Conservation (phyloP, 1,140 invertebrate genomes). For the Drosophila prosaltans region DNA sequence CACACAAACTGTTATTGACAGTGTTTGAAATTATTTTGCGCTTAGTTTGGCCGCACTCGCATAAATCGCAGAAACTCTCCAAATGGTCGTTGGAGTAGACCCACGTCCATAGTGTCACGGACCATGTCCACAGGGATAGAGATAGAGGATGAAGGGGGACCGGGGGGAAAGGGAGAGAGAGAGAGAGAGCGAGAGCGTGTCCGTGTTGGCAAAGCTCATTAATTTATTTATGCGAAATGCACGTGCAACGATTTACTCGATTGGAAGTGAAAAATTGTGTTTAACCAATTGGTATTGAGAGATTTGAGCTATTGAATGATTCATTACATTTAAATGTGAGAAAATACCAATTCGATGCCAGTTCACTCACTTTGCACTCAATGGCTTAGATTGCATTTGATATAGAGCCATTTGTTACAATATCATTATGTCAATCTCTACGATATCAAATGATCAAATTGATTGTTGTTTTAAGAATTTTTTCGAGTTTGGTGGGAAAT, state of each 20-base stretch:
- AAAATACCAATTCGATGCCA: conserved; percentile 19
- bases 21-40: conserved; percentile 80
- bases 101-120: conserved; percentile 19
- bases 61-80: conserved; percentile 63
- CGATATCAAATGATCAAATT: not conserved
- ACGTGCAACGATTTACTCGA: conserved; percentile 73
- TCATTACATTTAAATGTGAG: conserved; percentile 60
- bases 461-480: not conserved
- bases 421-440: not conserved
- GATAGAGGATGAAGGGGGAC: too few relatives aligned
- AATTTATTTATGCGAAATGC: conserved; percentile 81
- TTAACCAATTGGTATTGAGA: conserved; percentile 29
- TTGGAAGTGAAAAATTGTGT: conserved; percentile 79
- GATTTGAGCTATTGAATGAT: conserved; percentile 63
- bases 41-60: conserved; percentile 70
- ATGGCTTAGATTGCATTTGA: conserved; percentile 27
- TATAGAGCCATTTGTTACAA: not conserved
- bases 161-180: too few relatives aligned
- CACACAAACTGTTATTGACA: conserved; percentile 74
- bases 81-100: too few relatives aligned
- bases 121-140: conserved; percentile 9
- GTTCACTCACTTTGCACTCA: not conserved
- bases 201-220: conserved; percentile 59
- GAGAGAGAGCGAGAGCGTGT: not conserved
- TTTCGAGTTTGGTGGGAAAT: too few relatives aligned